Conservation (phyloP, 2,113 vertebrate genomes). For the Pogonocichla stellata region DNA sequence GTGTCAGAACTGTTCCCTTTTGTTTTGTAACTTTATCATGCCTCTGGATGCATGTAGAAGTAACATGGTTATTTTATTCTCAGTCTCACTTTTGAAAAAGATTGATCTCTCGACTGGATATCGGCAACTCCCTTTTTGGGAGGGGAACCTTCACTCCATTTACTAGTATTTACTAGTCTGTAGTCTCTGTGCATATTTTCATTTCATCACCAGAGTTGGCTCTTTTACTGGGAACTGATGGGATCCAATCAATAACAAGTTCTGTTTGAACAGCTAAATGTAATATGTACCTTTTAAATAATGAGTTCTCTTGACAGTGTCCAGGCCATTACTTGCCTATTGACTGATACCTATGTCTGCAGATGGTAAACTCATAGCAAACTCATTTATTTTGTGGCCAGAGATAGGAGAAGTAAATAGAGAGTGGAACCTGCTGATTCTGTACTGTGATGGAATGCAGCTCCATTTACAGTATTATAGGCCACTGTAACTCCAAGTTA, state of each 20-base stretch:
- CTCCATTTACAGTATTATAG: not conserved
- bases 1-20: not conserved
- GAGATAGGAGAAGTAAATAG: slow-evolving; percentile 17
- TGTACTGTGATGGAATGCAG: not conserved
- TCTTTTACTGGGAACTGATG: slow-evolving; percentile 57
- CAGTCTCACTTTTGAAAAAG: not conserved
- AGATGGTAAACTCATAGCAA: slow-evolving; percentile 48
- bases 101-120: not conserved
- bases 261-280: slow-evolving; percentile 64
- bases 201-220: not conserved
- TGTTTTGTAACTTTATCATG: not conserved
- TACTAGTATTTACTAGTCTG: not conserved
- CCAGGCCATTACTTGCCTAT: slow-evolving; percentile 34
- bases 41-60: not conserved
- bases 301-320: slow-evolving; percentile 55
- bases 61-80: not conserved
- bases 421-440: not conserved
- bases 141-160: not conserved
- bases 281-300: slow-evolving; percentile 56
- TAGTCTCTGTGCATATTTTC: not conserved
- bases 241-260: slow-evolving; percentile 10
- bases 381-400: slow-evolving; percentile 40
- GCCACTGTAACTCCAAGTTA: not conserved
- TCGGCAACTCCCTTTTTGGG: not conserved
- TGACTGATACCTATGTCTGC: slow-evolving; percentile 44